Evolutionary conservation across 2,797 vertebrate genomes (phyloP), one percentile per base, ranked within the genome.

Genomic region (Cichlasoma orientale): DNA sequence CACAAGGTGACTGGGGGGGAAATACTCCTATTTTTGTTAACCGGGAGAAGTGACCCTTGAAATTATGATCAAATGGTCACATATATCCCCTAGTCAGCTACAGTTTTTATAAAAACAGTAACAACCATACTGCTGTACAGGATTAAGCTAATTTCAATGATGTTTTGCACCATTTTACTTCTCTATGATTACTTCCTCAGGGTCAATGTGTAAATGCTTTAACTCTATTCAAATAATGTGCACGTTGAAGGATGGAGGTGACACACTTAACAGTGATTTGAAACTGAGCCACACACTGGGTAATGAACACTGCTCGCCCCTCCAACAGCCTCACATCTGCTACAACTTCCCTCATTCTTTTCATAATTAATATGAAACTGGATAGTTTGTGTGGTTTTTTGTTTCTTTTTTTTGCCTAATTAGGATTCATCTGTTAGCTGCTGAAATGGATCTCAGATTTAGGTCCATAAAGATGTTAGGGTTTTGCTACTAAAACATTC

Each of bases 401-500:
- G 41, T 16, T 14, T 84, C 72, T 4, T 66, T 55, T 33, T 16
- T 23, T 41, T 23, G 57, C 9, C 59, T 33, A 14, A 9, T 82
- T n/a, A 68, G 16, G 50, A 58, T 63, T 69, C 18, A 74, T 66
- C 50, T 74, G 25, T 79, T 59, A 41, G 50, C 16, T 56, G 36
- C 9, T 47, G 23, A 19, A 41, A 47, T 47, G 16, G 61, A 47
- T 12, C 16, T 50, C 41, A 63, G 54, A 84, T 36, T 33, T 25
- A 66, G 21, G 61, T 23, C 50, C 21, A 78, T 33, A 68, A 33
- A 38, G 33, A 68, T n/a, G 21, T 69, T 38, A 29, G 14, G 23
- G 16, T 56, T 73, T 80, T 55, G 11, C 56, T 75, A 19, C 81
- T 76, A 18, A 68, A 68, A 68, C 50, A 44, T 70, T 77, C 31